Conservation (phyloP, 2,797 vertebrate species). For the Muscicapa comitata region DNA sequence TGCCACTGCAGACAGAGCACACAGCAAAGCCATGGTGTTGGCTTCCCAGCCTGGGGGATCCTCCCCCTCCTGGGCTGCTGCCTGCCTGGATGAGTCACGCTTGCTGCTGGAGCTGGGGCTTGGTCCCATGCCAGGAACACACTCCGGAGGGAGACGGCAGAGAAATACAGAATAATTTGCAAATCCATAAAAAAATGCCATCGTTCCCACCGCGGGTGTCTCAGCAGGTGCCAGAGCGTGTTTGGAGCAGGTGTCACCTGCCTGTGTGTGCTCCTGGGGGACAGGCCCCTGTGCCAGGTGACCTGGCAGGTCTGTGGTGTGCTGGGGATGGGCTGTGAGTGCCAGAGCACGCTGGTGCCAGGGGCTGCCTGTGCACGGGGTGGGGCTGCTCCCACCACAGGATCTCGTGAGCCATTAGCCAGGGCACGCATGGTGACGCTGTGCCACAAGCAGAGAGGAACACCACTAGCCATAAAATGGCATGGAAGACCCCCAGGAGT, state of each 20-base stretch:
- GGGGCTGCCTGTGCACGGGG: accelerated
- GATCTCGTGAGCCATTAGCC: not conserved
- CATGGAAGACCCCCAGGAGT: constrained; percentile 56
- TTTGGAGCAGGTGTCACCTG: not conserved
- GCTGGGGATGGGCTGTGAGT: not conserved
- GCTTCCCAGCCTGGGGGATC: not conserved
- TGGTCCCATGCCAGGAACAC: constrained; percentile 11
- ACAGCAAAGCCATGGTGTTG: not conserved
- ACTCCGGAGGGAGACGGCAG: not conserved
- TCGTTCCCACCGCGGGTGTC: not conserved
- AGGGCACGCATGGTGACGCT: accelerated
- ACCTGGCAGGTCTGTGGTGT: not conserved
- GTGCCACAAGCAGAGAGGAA: not conserved
- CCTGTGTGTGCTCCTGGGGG: accelerated
- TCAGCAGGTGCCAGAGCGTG: not conserved
- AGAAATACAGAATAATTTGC: constrained; percentile 42
- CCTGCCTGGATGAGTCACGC: constrained; percentile 31
- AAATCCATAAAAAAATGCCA: not conserved
- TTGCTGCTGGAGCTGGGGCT: constrained; percentile 12
- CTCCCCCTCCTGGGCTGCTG: not conserved
- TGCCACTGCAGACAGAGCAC: not conserved
- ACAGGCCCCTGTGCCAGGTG: not conserved
- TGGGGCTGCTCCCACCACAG: not conserved
- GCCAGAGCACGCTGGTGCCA: accelerated
- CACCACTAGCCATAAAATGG: not conserved